phyloP scores from a whole-genome alignment of 1,140 invertebrate species.

The Metaphire vulgaris region DNA sequence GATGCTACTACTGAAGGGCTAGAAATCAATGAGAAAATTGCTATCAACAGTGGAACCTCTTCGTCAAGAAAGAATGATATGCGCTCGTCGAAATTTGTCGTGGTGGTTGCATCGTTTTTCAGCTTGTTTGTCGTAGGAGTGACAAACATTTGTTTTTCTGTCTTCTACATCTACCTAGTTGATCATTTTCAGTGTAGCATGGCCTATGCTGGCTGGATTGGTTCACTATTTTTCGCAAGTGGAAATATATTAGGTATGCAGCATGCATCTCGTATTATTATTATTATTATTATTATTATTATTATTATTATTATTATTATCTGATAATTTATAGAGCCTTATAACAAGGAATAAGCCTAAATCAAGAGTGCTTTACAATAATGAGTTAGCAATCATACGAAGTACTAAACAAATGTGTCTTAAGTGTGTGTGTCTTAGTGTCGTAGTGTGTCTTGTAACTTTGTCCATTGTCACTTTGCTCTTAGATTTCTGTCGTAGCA shows the following conservation, averaged over 20 bases:
- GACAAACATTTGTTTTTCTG: conserved; percentile 14
- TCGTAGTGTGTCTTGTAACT: too few species aligned
- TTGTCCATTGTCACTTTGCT: too few species aligned
- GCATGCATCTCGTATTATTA: too few species aligned
- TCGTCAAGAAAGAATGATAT: background rate
- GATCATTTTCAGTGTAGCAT: conserved; percentile 6
- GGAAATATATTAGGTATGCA: conserved; percentile 15
- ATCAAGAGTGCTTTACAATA: too few species aligned
- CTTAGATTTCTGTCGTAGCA: too few species aligned
- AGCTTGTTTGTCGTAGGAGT: conserved; percentile 9
- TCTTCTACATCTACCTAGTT: conserved; percentile 12
- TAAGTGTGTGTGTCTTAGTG: too few species aligned
- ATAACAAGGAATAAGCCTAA: too few species aligned
- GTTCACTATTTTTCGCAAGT: conserved; percentile 14
- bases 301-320: too few species aligned
- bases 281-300: too few species aligned
- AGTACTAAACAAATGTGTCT: too few species aligned
- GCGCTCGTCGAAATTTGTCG: background rate
- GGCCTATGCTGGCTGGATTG: conserved; percentile 16
- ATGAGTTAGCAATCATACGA: too few species aligned
- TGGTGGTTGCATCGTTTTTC: conserved; percentile 18
- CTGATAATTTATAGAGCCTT: too few species aligned
- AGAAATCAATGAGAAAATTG: background rate
- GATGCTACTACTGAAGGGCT: background rate
- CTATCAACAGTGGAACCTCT: background rate